These are phyloP conservation scores for Dolichallabes microphthalmus DNA, from an alignment of 2,113 vertebrate genomes.

Conservation along the genomic window DNA sequence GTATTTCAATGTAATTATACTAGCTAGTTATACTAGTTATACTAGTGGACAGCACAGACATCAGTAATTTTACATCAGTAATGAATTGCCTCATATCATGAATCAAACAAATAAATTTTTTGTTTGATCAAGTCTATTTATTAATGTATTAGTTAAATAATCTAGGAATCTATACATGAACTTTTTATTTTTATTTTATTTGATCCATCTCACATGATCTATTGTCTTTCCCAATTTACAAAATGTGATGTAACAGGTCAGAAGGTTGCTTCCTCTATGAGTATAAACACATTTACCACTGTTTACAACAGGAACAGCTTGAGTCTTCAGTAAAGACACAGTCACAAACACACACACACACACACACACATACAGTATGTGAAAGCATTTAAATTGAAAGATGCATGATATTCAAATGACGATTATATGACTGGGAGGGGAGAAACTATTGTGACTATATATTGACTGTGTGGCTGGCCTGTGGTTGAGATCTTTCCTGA, in stretches of 20 bases:
- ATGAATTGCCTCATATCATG: no score
- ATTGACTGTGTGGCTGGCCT: background rate
- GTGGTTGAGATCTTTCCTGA: slow-evolving; percentile 12
- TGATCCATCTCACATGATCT: background rate
- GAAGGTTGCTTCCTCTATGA: background rate
- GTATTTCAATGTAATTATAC: background rate
- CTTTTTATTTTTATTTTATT: background rate
- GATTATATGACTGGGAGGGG: background rate
- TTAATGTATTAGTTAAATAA: background rate
- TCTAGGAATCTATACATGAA: background rate
- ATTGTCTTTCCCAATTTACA: background rate
- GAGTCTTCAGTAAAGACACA: background rate
- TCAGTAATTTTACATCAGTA: background rate
- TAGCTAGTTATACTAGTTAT: no score
- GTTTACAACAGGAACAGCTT: background rate
- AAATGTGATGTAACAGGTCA: background rate
- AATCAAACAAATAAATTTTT: background rate
- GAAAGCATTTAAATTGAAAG: slow-evolving; percentile 6
- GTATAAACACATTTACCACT: background rate
- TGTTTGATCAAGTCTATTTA: background rate
- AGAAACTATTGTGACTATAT: no score
- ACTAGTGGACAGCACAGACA: no score
- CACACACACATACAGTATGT: background rate
- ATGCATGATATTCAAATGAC: background rate
- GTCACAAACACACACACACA: background rate